Base-by-base conservation (phyloP, 2,113 vertebrate species). In the Sminthopsis crassicaudata region DNA sequence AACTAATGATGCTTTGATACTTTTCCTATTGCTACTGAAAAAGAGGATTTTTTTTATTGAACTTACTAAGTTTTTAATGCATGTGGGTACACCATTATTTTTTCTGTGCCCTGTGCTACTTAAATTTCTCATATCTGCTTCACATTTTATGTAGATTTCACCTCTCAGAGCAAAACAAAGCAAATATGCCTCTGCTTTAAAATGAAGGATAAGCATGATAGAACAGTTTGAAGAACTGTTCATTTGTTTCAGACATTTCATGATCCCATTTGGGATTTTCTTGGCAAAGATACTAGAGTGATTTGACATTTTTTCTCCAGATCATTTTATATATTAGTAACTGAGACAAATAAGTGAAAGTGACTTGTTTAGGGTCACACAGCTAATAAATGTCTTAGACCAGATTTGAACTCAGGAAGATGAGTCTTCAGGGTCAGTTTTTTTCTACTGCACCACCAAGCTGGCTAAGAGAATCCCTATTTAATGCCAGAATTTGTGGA, bases 401-500 rank as follows among this genome's bases (percentile, higher is more conserved):
- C 8, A 48, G 46, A 90, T 48, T 48, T 50, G 24, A 90, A 90
- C n/a, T 50, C 7, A 46, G 27, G 24, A 90, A 84, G 48, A 84
- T 84, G 67, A 84, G 1, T n/a, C 19, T 84, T 22, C 36, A 84
- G 67, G 36, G 14, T 19, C 36, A 84, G 1, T 8, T 19, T n/a
- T 84, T 42, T 84, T 42, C n/a, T 0, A 84, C 36, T 84, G n/a
- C 6, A 84, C 0, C n/a, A 84, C n/a, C 7, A 14, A 52, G 26
- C 1, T 2, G 67, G 25, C 0, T 24, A 51, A 25, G 8, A 84
- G 16, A 48, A 12, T 91, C 22, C 27, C 23, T 53, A 46, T 89
- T 91, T 57, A 52, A 91, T 53, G 46, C 53, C 26, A 46, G n/a
- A 46, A 60, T 94, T 91, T 91, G 52, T 89, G 90, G 36, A 42